A percentile compares a stretch with the other conserved stretches of the same genome.
phyloP scores from a whole-genome alignment of 1,140 invertebrate species.

The Leptinotarsa undecemlineata region DNA sequence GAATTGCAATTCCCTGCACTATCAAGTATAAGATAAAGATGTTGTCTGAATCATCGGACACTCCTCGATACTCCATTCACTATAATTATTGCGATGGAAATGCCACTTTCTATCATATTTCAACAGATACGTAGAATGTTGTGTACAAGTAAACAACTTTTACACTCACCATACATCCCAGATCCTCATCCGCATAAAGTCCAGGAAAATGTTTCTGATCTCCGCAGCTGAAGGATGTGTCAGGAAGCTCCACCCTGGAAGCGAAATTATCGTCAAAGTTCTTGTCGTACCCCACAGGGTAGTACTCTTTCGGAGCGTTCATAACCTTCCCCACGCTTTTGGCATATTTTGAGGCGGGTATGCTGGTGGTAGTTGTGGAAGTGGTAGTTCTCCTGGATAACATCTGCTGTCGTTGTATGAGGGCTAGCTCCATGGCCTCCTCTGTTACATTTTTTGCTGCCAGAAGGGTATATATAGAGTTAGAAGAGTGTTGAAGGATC shows the following conservation, averaged over 20 bases:
- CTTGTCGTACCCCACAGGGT: slow-evolving; percentile 83
- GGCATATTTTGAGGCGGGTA: slow-evolving; percentile 45
- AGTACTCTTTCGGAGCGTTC: slow-evolving; percentile 87
- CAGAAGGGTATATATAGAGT: slow-evolving; percentile 45
- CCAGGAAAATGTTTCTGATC: slow-evolving; percentile 89
- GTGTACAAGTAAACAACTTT: background rate
- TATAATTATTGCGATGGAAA: background rate
- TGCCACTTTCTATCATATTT: background rate
- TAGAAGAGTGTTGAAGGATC: slow-evolving; percentile 35
- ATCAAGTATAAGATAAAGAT: no score
- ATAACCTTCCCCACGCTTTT: slow-evolving; percentile 71
- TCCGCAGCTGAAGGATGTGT: slow-evolving; percentile 85
- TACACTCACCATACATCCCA: slow-evolving; percentile 85
- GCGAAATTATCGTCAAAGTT: slow-evolving; percentile 86
- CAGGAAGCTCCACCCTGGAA: slow-evolving; percentile 79
- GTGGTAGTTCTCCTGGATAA: slow-evolving; percentile 41
- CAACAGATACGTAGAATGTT: background rate
- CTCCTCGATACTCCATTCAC: no score
- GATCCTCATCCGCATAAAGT: slow-evolving; percentile 84
- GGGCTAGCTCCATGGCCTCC: slow-evolving; percentile 55
- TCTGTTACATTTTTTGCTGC: slow-evolving; percentile 51
- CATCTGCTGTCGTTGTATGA: slow-evolving; percentile 48
- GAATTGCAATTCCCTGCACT: no score
- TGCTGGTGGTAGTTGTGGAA: slow-evolving; percentile 42
- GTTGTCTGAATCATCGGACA: no score